Conservation (phyloP, 2,797 vertebrate species). For the Notolabrus celidotus region DNA sequence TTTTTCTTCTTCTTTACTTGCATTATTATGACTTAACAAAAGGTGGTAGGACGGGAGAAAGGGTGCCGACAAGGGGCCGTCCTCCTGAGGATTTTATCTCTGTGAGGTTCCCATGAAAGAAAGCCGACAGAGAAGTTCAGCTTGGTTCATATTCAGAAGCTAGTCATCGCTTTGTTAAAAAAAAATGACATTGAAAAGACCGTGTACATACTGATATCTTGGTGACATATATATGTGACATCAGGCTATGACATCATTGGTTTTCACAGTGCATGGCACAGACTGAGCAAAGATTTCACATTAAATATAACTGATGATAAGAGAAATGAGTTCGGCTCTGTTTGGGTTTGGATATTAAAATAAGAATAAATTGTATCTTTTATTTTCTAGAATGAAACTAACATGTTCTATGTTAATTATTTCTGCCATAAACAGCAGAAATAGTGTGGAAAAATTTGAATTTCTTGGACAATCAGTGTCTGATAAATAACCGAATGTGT, state of each 20-base stretch:
- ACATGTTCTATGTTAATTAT: no score
- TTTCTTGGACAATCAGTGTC: no score
- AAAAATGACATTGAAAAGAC: neutral
- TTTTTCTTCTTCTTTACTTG: conserved; percentile 23
- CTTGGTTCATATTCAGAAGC: neutral
- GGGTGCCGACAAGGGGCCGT: neutral
- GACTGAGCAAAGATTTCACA: neutral
- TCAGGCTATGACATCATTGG: neutral
- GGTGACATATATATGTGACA: neutral
- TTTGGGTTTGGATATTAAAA: neutral
- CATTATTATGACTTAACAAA: conserved; percentile 20
- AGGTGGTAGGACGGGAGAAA: conserved; percentile 15
- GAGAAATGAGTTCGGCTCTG: no score
- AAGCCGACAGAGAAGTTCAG: neutral
- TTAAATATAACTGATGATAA: neutral
- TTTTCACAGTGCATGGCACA: neutral
- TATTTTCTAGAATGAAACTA: no score
- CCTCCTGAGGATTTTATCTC: conserved; percentile 17
- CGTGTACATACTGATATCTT: neutral
- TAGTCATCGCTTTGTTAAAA: neutral
- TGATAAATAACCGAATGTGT: no score
- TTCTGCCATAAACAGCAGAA: no score
- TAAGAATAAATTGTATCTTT: no score
- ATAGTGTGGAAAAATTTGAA: no score
- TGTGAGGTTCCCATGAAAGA: conserved; percentile 9